phyloP scores from a whole-genome alignment of 2,888 invertebrate genomes.

The Kryphioiulus occultus region DNA sequence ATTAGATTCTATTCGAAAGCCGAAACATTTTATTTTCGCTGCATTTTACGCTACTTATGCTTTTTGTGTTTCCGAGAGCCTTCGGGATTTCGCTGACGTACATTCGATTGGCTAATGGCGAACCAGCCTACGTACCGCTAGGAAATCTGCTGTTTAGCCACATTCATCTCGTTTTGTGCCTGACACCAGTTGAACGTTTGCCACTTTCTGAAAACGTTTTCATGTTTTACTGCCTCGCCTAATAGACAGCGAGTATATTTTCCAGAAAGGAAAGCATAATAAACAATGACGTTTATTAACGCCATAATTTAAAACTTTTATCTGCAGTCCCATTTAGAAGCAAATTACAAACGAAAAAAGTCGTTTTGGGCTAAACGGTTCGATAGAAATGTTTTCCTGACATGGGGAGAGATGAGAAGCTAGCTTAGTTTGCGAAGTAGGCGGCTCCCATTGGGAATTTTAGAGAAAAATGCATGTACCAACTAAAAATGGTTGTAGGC shows the following conservation, averaged over 20 bases:
- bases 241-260: not conserved
- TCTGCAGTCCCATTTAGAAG: not conserved
- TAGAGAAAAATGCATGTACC: not conserved
- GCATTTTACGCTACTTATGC: not conserved
- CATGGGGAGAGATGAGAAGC: not conserved
- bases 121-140: not conserved
- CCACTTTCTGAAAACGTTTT: constrained; percentile 36
- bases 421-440: not conserved
- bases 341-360: not conserved
- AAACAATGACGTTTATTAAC: constrained; percentile 36
- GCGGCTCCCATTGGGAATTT: not conserved
- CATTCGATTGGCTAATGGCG: not conserved
- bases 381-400: not conserved
- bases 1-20: not conserved
- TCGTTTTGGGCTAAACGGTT: not conserved
- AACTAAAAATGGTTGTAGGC: not conserved
- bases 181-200: constrained; percentile 6
- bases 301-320: constrained; percentile 7
- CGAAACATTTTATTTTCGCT: not conserved
- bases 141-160: not conserved
- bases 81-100: constrained; percentile 27
- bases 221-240: constrained; percentile 4
- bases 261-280: not conserved
- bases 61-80: not conserved
- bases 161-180: not conserved